Evolutionary conservation across 1,140 invertebrate species (phyloP), one percentile per base, ranked within the genome.

Genomic region (Drosophila arizonae): DNA sequence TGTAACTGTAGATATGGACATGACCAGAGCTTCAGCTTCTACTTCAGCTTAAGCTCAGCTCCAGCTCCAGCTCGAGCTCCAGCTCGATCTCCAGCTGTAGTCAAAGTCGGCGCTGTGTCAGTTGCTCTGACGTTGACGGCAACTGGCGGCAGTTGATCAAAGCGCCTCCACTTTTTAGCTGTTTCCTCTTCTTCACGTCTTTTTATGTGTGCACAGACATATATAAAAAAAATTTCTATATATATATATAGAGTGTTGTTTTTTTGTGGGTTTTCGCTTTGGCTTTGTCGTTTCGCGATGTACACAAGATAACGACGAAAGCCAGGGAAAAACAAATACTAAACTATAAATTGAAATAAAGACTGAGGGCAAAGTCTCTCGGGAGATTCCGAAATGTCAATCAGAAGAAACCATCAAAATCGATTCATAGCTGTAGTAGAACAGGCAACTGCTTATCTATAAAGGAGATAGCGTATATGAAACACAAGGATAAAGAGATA

Each of bases 121-220:
- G 63, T 68, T 58, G 57, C 36, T 57, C 26, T 56, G 71, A 62
- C 65, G 65, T 69, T 73, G 71, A 73, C 70, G 56, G 50, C 45
- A 39, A 15, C 55, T 60, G 71, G 65, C 74, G 74, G 79, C 79
- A 71, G 62, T 52, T 67, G 70, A 71, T 81, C 70, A 81, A 81
- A 81, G 79, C 64, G 61, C 57, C 43, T 52, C 61, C 17, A 65
- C 61, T 63, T 56, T 67, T 57, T 55, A 48, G 60, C 41, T 56
- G n/a, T 8, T 28, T 60, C 28, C 30, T 62, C 24, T 24, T 15
- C 28, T 63, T 10, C 43, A 15, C 41, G 8, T 10, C 11, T 52
- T 30, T 33, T 33, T 54, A 33, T 54, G 51, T 54, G 41, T 43
- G 41, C 41, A 30, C 52, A 33, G 9, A 55, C 4, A 54, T 54